These are phyloP conservation scores for Ostrea denselamellosa DNA, from an alignment of 1,140 invertebrate species.

Conservation along the genomic window DNA sequence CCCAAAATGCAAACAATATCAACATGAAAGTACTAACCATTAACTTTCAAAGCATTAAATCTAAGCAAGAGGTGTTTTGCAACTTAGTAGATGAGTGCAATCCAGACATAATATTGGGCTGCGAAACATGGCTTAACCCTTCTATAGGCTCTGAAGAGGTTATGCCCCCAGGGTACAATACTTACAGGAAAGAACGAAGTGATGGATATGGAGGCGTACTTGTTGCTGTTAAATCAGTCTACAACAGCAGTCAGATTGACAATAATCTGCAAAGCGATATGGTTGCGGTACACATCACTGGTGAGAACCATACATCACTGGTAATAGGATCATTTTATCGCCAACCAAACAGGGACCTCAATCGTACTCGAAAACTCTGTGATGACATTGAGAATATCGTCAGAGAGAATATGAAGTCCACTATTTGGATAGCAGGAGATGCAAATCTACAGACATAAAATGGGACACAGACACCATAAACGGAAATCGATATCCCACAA, in stretches of 20 bases:
- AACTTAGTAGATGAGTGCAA: slow-evolving; percentile 13
- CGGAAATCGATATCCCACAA: not conserved
- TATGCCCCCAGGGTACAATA: not conserved
- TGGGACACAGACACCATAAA: slow-evolving; percentile 37
- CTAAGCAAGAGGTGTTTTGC: not conserved
- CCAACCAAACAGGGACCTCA: not conserved
- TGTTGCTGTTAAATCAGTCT: not conserved
- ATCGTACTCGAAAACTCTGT: not conserved
- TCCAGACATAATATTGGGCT: slow-evolving; percentile 34
- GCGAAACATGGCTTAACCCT: slow-evolving; percentile 6
- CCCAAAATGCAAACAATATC: too few relatives aligned
- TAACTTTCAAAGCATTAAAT: slow-evolving; percentile 42
- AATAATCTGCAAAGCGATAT: not conserved
- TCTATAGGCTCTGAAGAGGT: not conserved
- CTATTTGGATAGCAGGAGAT: slow-evolving; percentile 51
- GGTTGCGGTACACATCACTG: too few relatives aligned
- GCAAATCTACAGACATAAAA: slow-evolving; percentile 47
- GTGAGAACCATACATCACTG: too few relatives aligned
- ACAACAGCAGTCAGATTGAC: not conserved
- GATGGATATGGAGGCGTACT: slow-evolving; percentile 43
- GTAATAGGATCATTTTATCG: slow-evolving; percentile 36
- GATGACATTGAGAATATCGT: not conserved
- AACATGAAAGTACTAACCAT: slow-evolving; percentile 11
- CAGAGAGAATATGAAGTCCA: not conserved
- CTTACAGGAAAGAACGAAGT: not conserved